Percentiles rank a stretch among this genome's conserved stretches.
Conservation (phyloP, 1,140 invertebrate species). For the Trachymyrmex cornetzi region DNA sequence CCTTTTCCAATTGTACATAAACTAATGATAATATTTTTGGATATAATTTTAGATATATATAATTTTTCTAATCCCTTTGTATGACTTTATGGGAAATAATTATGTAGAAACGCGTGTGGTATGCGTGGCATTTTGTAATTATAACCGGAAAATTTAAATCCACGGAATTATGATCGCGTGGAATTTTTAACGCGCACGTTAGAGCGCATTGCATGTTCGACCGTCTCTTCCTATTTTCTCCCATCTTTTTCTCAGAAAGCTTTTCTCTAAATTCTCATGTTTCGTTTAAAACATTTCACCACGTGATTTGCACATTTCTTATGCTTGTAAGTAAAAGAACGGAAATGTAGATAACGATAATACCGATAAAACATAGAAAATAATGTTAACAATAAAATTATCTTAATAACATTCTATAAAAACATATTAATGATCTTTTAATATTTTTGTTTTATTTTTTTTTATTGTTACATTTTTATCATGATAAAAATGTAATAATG, state of each 20-base stretch:
- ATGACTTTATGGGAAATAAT: conserved; percentile 32
- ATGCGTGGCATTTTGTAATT: conserved; percentile 38
- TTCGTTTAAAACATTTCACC: conserved; percentile 11
- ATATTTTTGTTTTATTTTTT: not conserved
- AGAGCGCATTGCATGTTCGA: conserved; percentile 12
- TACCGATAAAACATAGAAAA: not conserved
- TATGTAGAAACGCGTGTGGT: not conserved
- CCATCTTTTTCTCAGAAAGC: not conserved
- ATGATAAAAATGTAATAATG: not conserved
- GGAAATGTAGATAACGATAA: not conserved
- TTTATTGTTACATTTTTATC: not conserved
- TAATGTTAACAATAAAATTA: not conserved
- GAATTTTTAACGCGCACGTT: conserved; percentile 38
- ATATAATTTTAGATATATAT: not conserved
- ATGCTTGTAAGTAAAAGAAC: not conserved
- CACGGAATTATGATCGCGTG: conserved; percentile 22
- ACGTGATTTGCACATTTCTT: not conserved
- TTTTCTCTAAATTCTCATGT: not conserved
- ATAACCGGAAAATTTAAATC: conserved; percentile 47
- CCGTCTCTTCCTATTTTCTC: conserved; percentile 22
- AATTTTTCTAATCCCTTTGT: conserved; percentile 13
- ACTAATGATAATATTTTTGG: not conserved
- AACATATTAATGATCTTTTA: not conserved
- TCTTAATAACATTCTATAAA: not conserved
- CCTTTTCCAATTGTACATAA: not conserved